These are phyloP conservation scores for Rhabdomys pumilio DNA, from an alignment of 2,797 vertebrate genomes.

Conservation along the genomic window DNA sequence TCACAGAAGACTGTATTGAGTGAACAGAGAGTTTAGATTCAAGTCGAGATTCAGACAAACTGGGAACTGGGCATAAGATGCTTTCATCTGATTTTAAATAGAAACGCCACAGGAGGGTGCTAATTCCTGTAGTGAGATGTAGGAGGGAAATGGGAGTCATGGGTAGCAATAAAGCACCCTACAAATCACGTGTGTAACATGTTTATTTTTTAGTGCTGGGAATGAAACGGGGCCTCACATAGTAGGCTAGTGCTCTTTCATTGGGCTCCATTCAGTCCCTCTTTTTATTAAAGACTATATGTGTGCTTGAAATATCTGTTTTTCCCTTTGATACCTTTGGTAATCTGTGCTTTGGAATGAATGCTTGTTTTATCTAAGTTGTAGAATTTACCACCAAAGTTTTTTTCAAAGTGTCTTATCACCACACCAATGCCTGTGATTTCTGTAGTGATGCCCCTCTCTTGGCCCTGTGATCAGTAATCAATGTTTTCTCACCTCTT, in stretches of 20 bases:
- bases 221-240: neutral
- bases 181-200: fast-evolving
- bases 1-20: fast-evolving
- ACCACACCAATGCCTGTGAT: fast-evolving
- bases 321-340: neutral
- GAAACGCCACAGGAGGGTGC: neutral
- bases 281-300: too few relatives aligned
- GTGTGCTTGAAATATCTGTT: neutral
- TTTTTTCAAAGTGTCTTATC: neutral
- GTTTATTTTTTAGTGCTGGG: neutral
- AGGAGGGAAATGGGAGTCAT: neutral
- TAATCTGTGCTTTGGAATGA: neutral
- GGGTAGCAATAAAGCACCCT: neutral
- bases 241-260: neutral
- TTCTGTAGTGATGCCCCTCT: neutral
- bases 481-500: neutral
- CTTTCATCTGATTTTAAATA: neutral
- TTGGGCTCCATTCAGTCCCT: neutral
- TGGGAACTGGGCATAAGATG: neutral
- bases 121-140: neutral
- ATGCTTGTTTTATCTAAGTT: neutral
- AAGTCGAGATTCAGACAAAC: neutral
- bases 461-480: neutral
- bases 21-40: neutral
- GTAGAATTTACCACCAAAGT: neutral